Base-by-base conservation (phyloP, 2,888 invertebrate genomes). In the Drosophila koepferae region DNA sequence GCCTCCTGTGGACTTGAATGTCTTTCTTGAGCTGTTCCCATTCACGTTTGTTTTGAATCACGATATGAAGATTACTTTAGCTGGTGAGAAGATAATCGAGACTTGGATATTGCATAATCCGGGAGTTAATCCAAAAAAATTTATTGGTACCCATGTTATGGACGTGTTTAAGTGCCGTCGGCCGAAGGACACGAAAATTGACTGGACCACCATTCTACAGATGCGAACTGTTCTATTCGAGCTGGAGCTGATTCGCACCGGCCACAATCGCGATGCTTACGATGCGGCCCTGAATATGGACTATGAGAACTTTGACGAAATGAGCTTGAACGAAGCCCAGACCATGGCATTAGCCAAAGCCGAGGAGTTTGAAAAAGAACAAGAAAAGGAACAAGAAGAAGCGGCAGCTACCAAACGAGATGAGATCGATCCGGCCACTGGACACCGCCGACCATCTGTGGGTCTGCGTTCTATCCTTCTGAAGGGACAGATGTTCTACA, bases 201-300 rank as follows among this genome's bases (percentile, higher is more conserved):
- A 96, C 2, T 98, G 97, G 97, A 95, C 96, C 66, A 97, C 96
- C 97, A 92, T 94, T 94, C 66, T 78, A 12, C 96, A 96, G 91
- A 95, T 97, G 93, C 96, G 96, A 89, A 96, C 96, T 0, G 97
- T 98, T 72, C 94, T 97, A 89, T 98, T 98, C 90, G 98, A 98
- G 92, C 93, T 98, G 81, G 98, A 98, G 92, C 93, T 97, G 58
- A 93, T 97, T 77, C 94, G 96, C 16, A 95, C 95, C 69, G 94
- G 92, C 0, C 86, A 90, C 41, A 91, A 83, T 72, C 87, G 87
- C 8, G 90, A 84, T 3, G 89, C 89, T 4, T 84, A 91, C 36
- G 89, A 89, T 60, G 91, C 87, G 3, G 86, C 87, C 0, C 74
- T 90, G 40, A 90, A 89, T 40, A 76, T 90, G 83, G 90, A 91